phyloP scores from a whole-genome alignment of 2,113 vertebrate genomes.

The Setophaga kirtlandii region DNA sequence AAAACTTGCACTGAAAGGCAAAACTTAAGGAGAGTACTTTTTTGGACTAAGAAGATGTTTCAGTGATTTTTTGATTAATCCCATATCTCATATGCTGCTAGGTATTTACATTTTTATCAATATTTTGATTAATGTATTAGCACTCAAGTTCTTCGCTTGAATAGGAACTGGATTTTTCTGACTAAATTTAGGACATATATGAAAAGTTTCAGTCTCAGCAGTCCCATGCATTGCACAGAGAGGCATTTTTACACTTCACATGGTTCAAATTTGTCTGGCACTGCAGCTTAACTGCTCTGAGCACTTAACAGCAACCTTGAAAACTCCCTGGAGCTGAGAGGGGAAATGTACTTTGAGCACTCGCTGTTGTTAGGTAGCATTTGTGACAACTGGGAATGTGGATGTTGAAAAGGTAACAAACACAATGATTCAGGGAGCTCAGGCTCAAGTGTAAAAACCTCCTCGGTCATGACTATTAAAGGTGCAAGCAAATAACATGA shows the following conservation, averaged over 20 bases:
- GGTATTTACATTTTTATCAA: background rate
- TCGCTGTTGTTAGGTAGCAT: conserved; percentile 11
- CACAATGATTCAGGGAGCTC: conserved; percentile 27
- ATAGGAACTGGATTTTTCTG: background rate
- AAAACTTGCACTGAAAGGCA: background rate
- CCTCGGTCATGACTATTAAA: conserved; percentile 36
- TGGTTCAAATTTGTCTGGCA: background rate
- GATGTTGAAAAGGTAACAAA: conserved; percentile 60
- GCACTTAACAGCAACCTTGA: background rate
- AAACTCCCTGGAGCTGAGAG: background rate
- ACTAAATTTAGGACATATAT: background rate
- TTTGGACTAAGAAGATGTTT: background rate
- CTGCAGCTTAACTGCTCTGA: background rate
- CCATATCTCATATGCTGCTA: accelerated
- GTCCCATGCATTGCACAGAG: background rate
- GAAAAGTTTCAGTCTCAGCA: background rate
- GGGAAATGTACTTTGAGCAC: conserved; percentile 6
- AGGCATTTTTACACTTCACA: background rate
- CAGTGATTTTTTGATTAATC: background rate
- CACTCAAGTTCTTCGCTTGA: background rate
- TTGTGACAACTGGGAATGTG: conserved; percentile 25
- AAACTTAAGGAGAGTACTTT: background rate
- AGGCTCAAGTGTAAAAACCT: conserved; percentile 45
- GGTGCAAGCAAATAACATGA: conserved; percentile 46
- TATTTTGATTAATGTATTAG: background rate